These are phyloP conservation scores for Apis florea DNA, from an alignment of 1,140 invertebrate species.

Conservation along the genomic window DNA sequence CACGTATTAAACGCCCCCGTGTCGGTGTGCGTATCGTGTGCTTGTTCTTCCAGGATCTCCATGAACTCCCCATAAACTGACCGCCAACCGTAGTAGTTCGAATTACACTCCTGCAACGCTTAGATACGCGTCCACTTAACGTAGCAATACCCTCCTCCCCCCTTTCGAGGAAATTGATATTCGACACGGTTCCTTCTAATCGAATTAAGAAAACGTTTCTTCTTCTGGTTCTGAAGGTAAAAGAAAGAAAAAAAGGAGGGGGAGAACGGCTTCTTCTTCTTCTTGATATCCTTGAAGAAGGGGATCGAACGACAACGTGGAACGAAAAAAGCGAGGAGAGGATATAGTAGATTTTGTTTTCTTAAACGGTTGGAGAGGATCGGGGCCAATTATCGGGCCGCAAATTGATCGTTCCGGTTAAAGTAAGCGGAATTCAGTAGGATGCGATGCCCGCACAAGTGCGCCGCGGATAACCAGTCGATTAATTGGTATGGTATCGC, in stretches of 20 bases:
- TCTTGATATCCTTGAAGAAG: too few species aligned
- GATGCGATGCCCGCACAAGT: neutral
- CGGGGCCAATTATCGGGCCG: neutral
- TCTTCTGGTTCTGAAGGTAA: neutral
- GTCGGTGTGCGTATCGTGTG: neutral
- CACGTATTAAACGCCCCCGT: neutral
- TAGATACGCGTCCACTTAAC: slow-evolving; percentile 26
- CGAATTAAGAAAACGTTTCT: neutral
- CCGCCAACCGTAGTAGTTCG: slow-evolving; percentile 34
- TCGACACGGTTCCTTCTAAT: neutral
- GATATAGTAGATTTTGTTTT: slow-evolving; percentile 4
- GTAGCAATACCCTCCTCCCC: neutral
- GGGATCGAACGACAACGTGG: neutral
- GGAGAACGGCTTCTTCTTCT: neutral
- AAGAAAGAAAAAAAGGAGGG: neutral
- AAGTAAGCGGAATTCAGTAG: neutral
- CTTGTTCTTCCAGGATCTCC: slow-evolving; percentile 20
- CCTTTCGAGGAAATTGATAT: slow-evolving; percentile 29
- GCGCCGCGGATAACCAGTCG: slow-evolving; percentile 30
- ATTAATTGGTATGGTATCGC: slow-evolving; percentile 41
- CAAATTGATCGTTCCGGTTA: slow-evolving; percentile 15
- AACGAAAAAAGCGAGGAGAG: too few species aligned
- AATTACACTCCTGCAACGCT: slow-evolving; percentile 52
- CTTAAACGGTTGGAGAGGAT: neutral
- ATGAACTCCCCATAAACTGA: slow-evolving; percentile 60